Conservation (phyloP, 2,888 invertebrate genomes). For the Bimastos eiseni region DNA sequence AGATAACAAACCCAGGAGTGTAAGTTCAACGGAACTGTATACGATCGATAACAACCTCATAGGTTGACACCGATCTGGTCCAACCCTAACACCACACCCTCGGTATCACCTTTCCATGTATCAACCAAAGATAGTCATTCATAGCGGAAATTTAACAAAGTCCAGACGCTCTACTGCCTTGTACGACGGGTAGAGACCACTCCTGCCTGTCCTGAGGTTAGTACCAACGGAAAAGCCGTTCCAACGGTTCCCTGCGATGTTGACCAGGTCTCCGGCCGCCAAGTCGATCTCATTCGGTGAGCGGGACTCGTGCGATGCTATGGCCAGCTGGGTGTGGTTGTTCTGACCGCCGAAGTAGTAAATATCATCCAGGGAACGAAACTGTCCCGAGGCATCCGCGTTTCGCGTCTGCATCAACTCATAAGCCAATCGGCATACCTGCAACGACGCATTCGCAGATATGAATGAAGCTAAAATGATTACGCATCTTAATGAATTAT, state of each 20-base stretch:
- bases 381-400: constrained; percentile 71
- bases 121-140: neutral
- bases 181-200: constrained; percentile 65
- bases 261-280: constrained; percentile 76
- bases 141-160: constrained; percentile 75
- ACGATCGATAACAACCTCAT: neutral
- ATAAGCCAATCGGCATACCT: constrained; percentile 97
- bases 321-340: constrained; percentile 78
- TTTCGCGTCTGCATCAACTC: constrained; percentile 85
- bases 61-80: neutral
- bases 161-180: constrained; percentile 76
- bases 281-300: constrained; percentile 35
- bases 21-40: too few species aligned
- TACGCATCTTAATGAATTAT: too few species aligned
- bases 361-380: constrained; percentile 92
- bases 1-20: too few species aligned
- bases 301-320: constrained; percentile 64
- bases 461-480: too few species aligned
- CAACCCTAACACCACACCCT: neutral
- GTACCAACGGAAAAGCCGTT: constrained; percentile 91
- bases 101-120: neutral
- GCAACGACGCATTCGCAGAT: neutral
- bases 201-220: constrained; percentile 78
- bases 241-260: constrained; percentile 96
- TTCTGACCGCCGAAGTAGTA: constrained; percentile 98